Percentiles rank a stretch among this genome's conserved stretches.
These are phyloP conservation scores for Drosophila erecta DNA, from an alignment of 1,140 invertebrate genomes.

Conservation along the genomic window DNA sequence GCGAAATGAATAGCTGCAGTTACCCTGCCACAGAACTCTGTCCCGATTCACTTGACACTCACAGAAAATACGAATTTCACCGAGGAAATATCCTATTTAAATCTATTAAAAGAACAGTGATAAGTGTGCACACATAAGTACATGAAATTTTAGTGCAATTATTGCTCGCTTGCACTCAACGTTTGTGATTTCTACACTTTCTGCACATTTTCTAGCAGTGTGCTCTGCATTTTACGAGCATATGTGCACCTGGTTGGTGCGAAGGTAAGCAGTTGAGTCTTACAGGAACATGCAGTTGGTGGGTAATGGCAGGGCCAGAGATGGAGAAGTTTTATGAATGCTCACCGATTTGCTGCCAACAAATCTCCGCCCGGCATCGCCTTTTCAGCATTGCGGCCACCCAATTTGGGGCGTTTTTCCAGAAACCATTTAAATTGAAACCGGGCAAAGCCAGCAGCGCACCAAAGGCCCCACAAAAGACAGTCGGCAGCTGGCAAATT, in stretches of 20 bases:
- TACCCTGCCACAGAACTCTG: conserved; percentile 35
- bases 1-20: conserved; percentile 59
- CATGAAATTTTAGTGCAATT: too few species aligned
- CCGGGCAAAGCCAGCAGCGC: neutral
- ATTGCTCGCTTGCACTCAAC: too few species aligned
- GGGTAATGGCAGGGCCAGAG: conserved; percentile 1
- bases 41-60: conserved; percentile 20
- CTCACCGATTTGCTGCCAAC: conserved; percentile 46
- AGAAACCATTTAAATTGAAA: conserved; percentile 54
- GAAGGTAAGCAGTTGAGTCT: conserved; percentile 34
- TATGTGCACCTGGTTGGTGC: conserved; percentile 11
- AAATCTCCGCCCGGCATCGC: conserved; percentile 41
- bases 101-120: too few species aligned
- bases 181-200: too few species aligned
- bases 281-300: conserved; percentile 17
- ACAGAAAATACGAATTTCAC: neutral
- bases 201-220: conserved; percentile 1
- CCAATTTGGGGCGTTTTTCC: conserved; percentile 38
- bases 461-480: conserved; percentile 3
- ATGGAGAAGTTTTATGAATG: conserved; percentile 56
- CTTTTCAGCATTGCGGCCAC: conserved; percentile 31
- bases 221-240: conserved; percentile 39
- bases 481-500: conserved; percentile 35
- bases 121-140: too few species aligned
- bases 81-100: too few species aligned